A percentile compares a stretch with the other conserved stretches of the same genome.
Evolutionary conservation across 1,140 invertebrate genomes (phyloP).

Genomic region (Papilio aristodemus): DNA sequence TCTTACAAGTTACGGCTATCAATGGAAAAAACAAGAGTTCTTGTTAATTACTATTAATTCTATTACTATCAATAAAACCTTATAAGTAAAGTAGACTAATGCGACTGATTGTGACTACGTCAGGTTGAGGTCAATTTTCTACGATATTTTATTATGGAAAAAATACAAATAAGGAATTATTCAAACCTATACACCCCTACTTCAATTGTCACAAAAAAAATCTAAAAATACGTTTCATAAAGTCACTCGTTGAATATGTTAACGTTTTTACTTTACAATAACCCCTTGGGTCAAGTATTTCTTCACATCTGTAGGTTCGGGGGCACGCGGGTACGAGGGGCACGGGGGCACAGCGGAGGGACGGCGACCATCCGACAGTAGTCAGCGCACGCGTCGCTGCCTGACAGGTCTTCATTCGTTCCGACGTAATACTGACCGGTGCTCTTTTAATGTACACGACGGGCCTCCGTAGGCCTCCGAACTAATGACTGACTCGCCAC

Average conservation of each 20-base stretch:
- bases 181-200: not conserved
- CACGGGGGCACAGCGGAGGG: constrained; percentile 24
- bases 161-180: not conserved
- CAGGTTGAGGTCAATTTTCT: no score
- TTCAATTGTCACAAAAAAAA: constrained; percentile 12
- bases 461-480: constrained; percentile 42
- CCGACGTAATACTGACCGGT: constrained; percentile 67
- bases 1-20: no score
- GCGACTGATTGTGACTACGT: no score
- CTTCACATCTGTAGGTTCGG: constrained; percentile 39
- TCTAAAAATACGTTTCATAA: constrained; percentile 6
- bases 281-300: constrained; percentile 49
- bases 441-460: constrained; percentile 59
- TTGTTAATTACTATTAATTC: no score
- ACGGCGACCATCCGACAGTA: constrained; percentile 42
- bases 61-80: no score
- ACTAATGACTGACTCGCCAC: constrained; percentile 48
- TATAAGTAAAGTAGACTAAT: no score
- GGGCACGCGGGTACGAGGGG: constrained; percentile 31
- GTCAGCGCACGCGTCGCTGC: constrained; percentile 50
- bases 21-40: no score
- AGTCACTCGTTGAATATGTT: constrained; percentile 14
- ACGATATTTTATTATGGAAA: no score
- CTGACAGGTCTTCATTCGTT: constrained; percentile 62
- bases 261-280: constrained; percentile 32